Evolutionary conservation across 2,888 invertebrate species (phyloP).

Genomic region (Chloroclystis v-ata): DNA sequence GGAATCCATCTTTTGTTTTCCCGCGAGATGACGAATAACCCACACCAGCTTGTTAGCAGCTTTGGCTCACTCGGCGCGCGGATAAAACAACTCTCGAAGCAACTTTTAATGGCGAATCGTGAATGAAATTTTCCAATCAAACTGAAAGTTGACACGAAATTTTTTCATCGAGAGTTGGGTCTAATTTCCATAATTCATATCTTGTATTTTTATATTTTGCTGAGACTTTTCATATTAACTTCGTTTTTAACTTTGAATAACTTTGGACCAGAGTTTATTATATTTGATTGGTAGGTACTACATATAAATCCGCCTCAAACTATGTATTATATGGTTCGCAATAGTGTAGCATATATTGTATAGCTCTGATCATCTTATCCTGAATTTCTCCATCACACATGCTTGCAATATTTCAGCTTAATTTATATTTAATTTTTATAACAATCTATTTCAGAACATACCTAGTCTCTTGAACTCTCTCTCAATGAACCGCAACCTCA

Average conservation of each 20-base stretch:
- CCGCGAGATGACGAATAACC: too few species aligned
- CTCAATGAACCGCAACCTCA: neutral
- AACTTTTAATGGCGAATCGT: constrained; percentile 37
- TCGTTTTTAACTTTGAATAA: constrained; percentile 6
- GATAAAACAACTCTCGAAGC: constrained; percentile 23
- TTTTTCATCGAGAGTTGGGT: constrained; percentile 31
- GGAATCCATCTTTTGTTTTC: too few species aligned
- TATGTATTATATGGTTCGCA: too few species aligned
- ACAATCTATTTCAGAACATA: too few species aligned
- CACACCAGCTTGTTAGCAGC: constrained; percentile 18
- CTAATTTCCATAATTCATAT: constrained; percentile 34
- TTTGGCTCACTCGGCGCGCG: neutral
- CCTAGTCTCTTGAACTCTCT: too few species aligned
- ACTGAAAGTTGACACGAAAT: constrained; percentile 27
- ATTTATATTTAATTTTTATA: too few species aligned
- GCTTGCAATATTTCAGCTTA: too few species aligned
- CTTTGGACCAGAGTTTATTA: neutral
- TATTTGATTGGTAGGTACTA: too few species aligned
- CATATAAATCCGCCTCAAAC: too few species aligned
- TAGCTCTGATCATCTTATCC: too few species aligned
- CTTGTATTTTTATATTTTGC: constrained; percentile 21
- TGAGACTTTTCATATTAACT: constrained; percentile 16
- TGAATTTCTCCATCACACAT: too few species aligned
- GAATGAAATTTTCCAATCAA: constrained; percentile 38
- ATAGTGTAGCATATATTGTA: too few species aligned